Evolutionary conservation across 2,797 vertebrate species (phyloP).

Genomic region (Ambastaia sidthimunki): DNA sequence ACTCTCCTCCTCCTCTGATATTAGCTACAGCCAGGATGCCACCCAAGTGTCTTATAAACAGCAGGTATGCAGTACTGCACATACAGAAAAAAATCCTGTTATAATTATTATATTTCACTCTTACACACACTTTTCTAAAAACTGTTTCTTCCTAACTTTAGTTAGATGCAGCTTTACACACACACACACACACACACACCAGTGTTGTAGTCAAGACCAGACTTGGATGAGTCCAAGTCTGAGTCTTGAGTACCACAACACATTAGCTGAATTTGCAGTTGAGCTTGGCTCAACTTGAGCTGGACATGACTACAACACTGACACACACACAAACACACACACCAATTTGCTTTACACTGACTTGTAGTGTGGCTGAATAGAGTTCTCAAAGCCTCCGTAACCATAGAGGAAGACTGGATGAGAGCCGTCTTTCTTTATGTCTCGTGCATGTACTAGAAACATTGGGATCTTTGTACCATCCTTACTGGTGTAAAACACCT

Average conservation of each 20-base stretch:
- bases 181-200: neutral
- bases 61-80: slow-evolving; percentile 74
- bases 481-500: slow-evolving; percentile 81
- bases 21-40: slow-evolving; percentile 81
- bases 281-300: too few relatives aligned
- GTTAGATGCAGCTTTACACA: neutral
- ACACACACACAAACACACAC: neutral
- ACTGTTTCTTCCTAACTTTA: neutral
- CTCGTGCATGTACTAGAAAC: slow-evolving; percentile 77
- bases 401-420: slow-evolving; percentile 79
- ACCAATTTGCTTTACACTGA: slow-evolving; percentile 56
- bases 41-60: slow-evolving; percentile 78
- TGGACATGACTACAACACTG: too few relatives aligned
- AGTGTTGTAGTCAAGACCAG: neutral
- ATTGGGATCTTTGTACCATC: slow-evolving; percentile 81
- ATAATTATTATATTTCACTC: neutral
- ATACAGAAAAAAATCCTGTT: neutral
- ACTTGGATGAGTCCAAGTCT: too few relatives aligned
- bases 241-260: too few relatives aligned
- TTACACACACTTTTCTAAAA: neutral
- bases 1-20: slow-evolving; percentile 81
- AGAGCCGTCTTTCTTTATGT: slow-evolving; percentile 70
- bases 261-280: too few relatives aligned
- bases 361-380: slow-evolving; percentile 78
- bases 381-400: slow-evolving; percentile 79